Conservation (phyloP, 2,113 vertebrate species). For the Notarius lentiginosus region DNA sequence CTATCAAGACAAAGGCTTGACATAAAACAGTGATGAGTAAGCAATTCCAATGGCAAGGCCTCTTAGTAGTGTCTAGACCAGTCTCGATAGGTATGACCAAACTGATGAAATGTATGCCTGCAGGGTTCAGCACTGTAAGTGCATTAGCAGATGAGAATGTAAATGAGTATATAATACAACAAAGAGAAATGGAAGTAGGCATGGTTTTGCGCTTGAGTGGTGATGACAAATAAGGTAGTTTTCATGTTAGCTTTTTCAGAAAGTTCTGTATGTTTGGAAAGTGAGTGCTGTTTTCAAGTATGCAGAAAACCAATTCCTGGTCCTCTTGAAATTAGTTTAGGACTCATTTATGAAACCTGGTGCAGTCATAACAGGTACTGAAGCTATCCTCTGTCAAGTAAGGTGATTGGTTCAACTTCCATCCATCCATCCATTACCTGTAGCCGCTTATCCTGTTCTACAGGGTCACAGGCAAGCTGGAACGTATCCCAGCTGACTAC, state of each 20-base stretch:
- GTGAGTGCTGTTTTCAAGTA: neutral
- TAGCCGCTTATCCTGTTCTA: too few species aligned
- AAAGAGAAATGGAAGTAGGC: neutral
- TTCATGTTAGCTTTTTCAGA: neutral
- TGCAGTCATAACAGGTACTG: neutral
- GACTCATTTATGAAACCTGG: neutral
- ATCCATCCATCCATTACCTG: too few species aligned
- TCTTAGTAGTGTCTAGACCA: constrained; percentile 15
- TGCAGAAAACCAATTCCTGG: too few species aligned
- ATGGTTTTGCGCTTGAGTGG: constrained; percentile 26
- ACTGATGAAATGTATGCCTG: neutral
- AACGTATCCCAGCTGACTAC: too few species aligned
- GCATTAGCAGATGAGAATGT: constrained; percentile 4
- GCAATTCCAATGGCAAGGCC: neutral
- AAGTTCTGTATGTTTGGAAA: too few species aligned
- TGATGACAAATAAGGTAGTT: constrained; percentile 51
- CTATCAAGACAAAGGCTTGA: neutral
- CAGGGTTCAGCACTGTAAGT: neutral
- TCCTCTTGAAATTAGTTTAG: neutral
- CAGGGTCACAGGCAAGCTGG: too few species aligned
- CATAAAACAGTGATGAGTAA: constrained; percentile 14
- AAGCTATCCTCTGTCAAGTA: neutral
- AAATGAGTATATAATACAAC: neutral
- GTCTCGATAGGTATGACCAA: neutral
- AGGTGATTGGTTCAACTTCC: neutral